Base-by-base conservation (phyloP, 2,113 vertebrate species). In the Pachyramphus minor region DNA sequence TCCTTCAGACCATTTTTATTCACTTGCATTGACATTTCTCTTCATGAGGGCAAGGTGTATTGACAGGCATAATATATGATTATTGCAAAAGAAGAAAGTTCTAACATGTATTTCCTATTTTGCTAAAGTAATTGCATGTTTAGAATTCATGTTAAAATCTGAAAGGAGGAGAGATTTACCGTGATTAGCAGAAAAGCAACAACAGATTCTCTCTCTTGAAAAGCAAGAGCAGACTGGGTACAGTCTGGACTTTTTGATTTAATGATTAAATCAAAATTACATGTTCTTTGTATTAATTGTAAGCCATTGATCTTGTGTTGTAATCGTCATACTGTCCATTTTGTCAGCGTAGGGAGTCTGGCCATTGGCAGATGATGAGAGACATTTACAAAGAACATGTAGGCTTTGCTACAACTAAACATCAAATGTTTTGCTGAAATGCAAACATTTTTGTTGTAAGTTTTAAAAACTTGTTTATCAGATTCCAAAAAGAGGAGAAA, bases 381-480 rank as follows among this genome's bases (percentile, higher is more conserved):
- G 79, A 69, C 41, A 59, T 80, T 75, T 80, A 67, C 80, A 67
- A 76, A 87, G 52, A 78, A 22, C 37, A 50, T 8, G 31, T 72
- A 66, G 63, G 12, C 69, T 87, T 41, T 85, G 59, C 75, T 85
- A n/a, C 58, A 94, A 4, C 82, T 75, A 50, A 89, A 72, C 28
- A 89, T 60, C 72, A 77, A 86, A 92, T 58, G 41, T 86, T 95
- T 86, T 95, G 68, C 68, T 88, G 82, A 90, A 95, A 76, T 47
- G 42, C 87, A 95, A 73, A 87, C 50, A 42, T 85, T 89, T 83
- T 91, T 91, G 55, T 79, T 87, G 5, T 69, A 83, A 80, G 82
- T 88, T 92, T 86, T 68, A 80, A 80, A 83, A 91, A 77, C 35
- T 95, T 95, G 80, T 95, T 91, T 89, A 92, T 90, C 63, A 74